Percentiles rank a stretch among this genome's conserved stretches.
phyloP scores from a whole-genome alignment of 2,797 vertebrate species.

The Alca torda region DNA sequence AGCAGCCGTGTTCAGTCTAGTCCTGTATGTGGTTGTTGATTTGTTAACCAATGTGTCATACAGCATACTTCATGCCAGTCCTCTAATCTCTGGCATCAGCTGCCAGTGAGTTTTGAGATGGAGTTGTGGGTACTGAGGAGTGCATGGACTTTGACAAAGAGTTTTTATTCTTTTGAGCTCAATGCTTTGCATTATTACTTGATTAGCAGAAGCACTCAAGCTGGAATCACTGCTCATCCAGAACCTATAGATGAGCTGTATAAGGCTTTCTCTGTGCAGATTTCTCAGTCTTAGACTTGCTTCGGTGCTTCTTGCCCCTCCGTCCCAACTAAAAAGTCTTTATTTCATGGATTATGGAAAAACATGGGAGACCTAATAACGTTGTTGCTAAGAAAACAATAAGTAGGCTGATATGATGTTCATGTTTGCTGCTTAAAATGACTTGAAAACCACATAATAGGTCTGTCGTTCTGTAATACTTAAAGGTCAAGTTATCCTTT shows the following conservation, averaged over 20 bases:
- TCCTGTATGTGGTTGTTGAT: not conserved
- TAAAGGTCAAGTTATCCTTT: not conserved
- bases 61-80: not conserved
- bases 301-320: not conserved
- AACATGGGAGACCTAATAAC: not conserved
- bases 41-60: not conserved
- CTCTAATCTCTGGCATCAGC: not conserved
- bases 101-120: not conserved
- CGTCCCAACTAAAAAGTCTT: not conserved
- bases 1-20: not conserved
- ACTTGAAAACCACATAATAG: not conserved
- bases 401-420: not conserved
- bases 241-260: not conserved
- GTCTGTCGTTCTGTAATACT: not conserved
- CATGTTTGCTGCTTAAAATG: not conserved
- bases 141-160: not conserved
- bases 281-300: not conserved
- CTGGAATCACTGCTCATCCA: not conserved
- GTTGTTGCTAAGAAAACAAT: not conserved
- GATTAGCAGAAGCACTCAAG: not conserved
- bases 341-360: not conserved
- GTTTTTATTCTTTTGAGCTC: constrained; percentile 14
- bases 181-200: not conserved
- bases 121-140: not conserved
- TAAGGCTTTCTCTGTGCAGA: not conserved